phyloP scores from a whole-genome alignment of 1,140 invertebrate genomes.

The Ceratoteleas bidentatus region DNA sequence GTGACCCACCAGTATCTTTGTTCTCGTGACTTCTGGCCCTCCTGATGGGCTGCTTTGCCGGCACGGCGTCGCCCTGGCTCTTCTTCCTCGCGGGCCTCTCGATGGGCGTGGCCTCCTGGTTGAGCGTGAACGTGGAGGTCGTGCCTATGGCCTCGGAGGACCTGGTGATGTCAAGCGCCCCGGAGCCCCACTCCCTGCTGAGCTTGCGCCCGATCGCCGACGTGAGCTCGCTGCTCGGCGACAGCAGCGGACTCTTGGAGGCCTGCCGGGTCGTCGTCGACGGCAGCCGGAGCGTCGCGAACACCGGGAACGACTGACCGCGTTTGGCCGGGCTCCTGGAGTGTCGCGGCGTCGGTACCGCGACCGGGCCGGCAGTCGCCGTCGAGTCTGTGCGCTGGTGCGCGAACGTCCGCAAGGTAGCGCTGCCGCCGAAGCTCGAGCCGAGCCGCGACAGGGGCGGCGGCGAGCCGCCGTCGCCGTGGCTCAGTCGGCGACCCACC shows the following conservation, averaged over 20 bases:
- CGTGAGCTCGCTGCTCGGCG: slow-evolving; percentile 78
- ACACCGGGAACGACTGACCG: slow-evolving; percentile 79
- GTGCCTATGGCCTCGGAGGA: slow-evolving; percentile 76
- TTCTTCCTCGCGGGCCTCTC: slow-evolving; percentile 66
- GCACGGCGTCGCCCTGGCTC: slow-evolving; percentile 65
- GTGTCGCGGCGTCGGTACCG: slow-evolving; percentile 72
- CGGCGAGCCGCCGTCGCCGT: slow-evolving; percentile 77
- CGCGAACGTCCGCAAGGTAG: slow-evolving; percentile 69
- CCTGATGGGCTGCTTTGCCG: slow-evolving; percentile 75
- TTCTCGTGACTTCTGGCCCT: slow-evolving; percentile 79
- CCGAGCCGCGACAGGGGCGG: slow-evolving; percentile 69
- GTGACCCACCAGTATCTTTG: slow-evolving; percentile 71
- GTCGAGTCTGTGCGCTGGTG: slow-evolving; percentile 74
- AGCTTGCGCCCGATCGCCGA: slow-evolving; percentile 76
- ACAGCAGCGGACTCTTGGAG: slow-evolving; percentile 76
- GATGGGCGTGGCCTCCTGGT: slow-evolving; percentile 67
- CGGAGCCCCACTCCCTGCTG: slow-evolving; percentile 79
- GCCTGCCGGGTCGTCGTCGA: slow-evolving; percentile 67
- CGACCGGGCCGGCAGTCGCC: slow-evolving; percentile 58
- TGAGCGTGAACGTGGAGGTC: slow-evolving; percentile 67
- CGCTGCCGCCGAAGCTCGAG: slow-evolving; percentile 75
- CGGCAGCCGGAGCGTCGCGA: slow-evolving; percentile 75
- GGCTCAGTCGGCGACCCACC: slow-evolving; percentile 77
- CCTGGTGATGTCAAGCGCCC: slow-evolving; percentile 73
- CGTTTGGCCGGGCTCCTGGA: slow-evolving; percentile 78